Evolutionary conservation across 2,888 invertebrate species (phyloP).

Genomic region (Archips xylosteana): DNA sequence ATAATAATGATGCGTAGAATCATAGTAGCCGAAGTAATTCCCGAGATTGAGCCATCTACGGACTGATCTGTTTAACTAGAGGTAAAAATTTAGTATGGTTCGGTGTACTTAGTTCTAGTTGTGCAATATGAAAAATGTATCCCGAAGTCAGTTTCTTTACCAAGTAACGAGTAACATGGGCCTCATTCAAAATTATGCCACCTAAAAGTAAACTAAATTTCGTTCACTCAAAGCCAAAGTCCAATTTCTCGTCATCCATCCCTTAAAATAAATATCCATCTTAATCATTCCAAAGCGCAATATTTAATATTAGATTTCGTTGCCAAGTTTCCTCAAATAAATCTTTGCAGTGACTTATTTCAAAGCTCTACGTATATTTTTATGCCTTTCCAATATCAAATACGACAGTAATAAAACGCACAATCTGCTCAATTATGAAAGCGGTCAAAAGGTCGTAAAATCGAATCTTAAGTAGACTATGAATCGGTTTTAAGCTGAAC

Average conservation of each 20-base stretch:
- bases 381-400: conserved; percentile 29
- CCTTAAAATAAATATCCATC: not conserved
- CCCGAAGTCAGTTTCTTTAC: too few species aligned
- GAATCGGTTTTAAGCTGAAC: not conserved
- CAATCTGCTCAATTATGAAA: conserved; percentile 26
- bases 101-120: too few species aligned
- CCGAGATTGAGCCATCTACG: too few species aligned
- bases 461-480: not conserved
- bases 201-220: not conserved
- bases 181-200: not conserved
- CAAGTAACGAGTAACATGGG: too few species aligned
- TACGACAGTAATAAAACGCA: conserved; percentile 22
- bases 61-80: too few species aligned
- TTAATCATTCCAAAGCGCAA: not conserved
- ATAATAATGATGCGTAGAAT: too few species aligned
- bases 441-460: conserved; percentile 17
- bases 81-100: too few species aligned
- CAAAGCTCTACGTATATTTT: conserved; percentile 18
- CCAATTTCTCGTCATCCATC: not conserved
- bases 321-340: conserved; percentile 11
- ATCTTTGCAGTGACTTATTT: conserved; percentile 9
- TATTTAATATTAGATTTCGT: not conserved
- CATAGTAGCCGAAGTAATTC: too few species aligned
- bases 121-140: too few species aligned
- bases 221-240: too few species aligned